These are phyloP conservation scores for Numenius phaeopus DNA, from an alignment of 2,797 vertebrate genomes.

Conservation along the genomic window DNA sequence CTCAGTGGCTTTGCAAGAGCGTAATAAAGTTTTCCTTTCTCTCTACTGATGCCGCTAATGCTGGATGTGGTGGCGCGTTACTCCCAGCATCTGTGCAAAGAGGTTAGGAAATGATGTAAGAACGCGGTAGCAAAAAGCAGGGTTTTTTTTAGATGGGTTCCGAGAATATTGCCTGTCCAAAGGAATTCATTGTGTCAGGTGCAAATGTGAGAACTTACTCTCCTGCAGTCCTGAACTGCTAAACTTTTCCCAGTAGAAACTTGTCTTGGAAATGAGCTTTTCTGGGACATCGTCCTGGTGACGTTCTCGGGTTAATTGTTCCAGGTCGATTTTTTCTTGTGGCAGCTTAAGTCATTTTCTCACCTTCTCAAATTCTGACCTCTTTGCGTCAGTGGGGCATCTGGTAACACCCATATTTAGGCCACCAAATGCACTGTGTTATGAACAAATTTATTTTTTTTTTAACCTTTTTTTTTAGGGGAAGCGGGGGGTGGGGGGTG, in stretches of 20 bases:
- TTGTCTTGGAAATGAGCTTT: not conserved
- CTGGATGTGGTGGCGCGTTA: not conserved
- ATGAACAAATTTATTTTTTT: not conserved
- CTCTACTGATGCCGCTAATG: conserved; percentile 8
- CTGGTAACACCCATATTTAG: conserved; percentile 46
- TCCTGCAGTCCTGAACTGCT: not conserved
- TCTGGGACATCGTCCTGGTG: conserved; percentile 6
- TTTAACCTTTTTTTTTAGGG: not conserved
- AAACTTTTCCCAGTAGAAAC: conserved; percentile 22
- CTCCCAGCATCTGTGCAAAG: not conserved
- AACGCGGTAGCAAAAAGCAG: not conserved
- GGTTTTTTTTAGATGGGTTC: not conserved
- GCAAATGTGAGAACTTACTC: conserved; percentile 1
- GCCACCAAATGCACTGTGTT: conserved; percentile 9
- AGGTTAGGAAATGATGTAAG: conserved; percentile 1
- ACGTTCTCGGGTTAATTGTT: conserved; percentile 42
- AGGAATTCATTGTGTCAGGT: not conserved
- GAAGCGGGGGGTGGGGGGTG: not conserved
- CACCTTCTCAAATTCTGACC: conserved; percentile 17
- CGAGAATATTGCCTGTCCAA: not conserved
- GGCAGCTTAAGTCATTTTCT: conserved; percentile 58
- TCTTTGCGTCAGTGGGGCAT: conserved; percentile 31
- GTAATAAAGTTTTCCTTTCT: conserved; percentile 8
- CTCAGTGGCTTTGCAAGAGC: conserved; percentile 7
- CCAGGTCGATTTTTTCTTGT: conserved; percentile 43